phyloP scores from a whole-genome alignment of 2,113 vertebrate genomes.

The Menura novaehollandiae region DNA sequence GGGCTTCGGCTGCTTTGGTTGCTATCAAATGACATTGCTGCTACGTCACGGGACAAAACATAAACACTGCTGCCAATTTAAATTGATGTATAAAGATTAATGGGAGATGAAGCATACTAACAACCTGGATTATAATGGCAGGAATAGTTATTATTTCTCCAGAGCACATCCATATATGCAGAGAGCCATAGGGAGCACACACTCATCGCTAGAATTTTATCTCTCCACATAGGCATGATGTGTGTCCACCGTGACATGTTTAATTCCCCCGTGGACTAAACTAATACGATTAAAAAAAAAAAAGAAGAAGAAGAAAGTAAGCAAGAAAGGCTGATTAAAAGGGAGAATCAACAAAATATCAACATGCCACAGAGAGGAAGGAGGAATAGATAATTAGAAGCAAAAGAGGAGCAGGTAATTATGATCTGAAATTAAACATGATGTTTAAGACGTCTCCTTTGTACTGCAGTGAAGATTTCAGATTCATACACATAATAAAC shows the following conservation, averaged over 20 bases:
- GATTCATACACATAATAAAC: conserved; percentile 89
- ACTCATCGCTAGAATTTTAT: neutral
- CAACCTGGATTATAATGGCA: conserved; percentile 34
- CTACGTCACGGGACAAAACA: conserved; percentile 50
- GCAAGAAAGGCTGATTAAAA: conserved; percentile 62
- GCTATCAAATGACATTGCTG: conserved; percentile 40
- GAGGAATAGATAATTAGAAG: conserved; percentile 72
- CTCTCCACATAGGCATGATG: neutral
- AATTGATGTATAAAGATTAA: conserved; percentile 60
- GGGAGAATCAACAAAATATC: conserved; percentile 72
- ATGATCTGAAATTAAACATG: conserved; percentile 73
- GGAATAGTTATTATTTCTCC: conserved; percentile 35
- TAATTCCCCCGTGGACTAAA: conserved; percentile 38
- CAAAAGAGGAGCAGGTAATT: conserved; percentile 69
- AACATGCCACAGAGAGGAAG: conserved; percentile 62
- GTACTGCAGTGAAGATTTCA: conserved; percentile 73
- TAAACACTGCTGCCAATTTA: conserved; percentile 58
- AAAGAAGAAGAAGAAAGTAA: neutral
- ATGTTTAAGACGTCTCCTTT: conserved; percentile 74
- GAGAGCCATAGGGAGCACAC: neutral
- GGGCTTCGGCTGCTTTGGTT: conserved; percentile 19
- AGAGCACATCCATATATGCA: neutral
- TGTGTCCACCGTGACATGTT: conserved; percentile 42
- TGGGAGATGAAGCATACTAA: conserved; percentile 56
- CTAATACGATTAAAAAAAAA: conserved; percentile 15